Base-by-base conservation (phyloP, 2,113 vertebrate species). In the Apteryx owenii region DNA sequence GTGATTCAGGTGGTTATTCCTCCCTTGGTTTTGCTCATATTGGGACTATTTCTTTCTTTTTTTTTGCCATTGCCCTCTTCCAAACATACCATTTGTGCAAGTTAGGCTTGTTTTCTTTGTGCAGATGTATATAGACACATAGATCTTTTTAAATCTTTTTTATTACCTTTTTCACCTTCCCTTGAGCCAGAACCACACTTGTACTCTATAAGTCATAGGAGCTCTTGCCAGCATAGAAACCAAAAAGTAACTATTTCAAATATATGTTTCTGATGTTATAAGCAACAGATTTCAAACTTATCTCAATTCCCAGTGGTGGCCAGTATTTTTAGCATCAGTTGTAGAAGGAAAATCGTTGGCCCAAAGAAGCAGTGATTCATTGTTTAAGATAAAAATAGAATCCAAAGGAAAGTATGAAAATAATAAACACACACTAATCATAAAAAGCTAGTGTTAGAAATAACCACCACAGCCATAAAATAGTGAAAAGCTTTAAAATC, bases 1-100 rank as follows among this genome's bases (percentile, higher is more conserved):
- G 97, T 93, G 98, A 98, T 98, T 98, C 97, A 98, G 98, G 91
- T 96, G 93, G 97, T 95, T 98, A 89, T 89, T 98, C 94, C 87
- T 97, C 84, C 73, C 96, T 95, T 90, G 90, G 95, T 97, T 98
- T 97, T 91, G 26, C 89, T 96, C 85, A 82, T 97, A 93, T 65
- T 83, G 82, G 92, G 94, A 89, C 78, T 51, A 31, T 58, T 58
- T 29, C 29, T 58, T 31, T 58, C 17, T 29, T 71, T 44, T 84
- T 56, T 81, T 78, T 69, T 96, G 75, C 84, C n/a, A 94, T 96
- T 85, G 88, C 94, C 85, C 77, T 96, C 68, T 97, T 96, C 73
- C 73, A 94, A 72, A 85, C 91, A 15, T 29, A 61, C 60, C 7
- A 7, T 95, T 89, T 98, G 58, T 92, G 89, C 82, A 93, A 89